Base-by-base conservation (phyloP, 1,140 invertebrate genomes). In the Armadillidium nasatum region DNA sequence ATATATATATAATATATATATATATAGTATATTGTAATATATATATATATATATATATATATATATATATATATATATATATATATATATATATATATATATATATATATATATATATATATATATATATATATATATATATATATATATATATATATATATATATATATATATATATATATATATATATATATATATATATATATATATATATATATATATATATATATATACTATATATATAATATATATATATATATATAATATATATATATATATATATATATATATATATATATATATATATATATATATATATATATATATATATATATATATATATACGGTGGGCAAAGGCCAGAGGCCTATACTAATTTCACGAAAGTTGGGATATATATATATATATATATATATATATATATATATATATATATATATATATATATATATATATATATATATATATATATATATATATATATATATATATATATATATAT, bases 271-370 rank as follows among this genome's bases (percentile, higher is more conserved):
- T n/a, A n/a, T 68, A 68, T 68, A 19, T 19, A 68, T 68, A 19
- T n/a, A 68, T 68, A 68, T 68, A 19, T n/a, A 68, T 68, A 68
- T 68, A 68, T 68, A n/a, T 68, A 68, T 68, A 21, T n/a, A 68
- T 21, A 21, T 68, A 68, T 68, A 21, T n/a, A 68, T 68, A 68
- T 68, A 21, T 21, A 2, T 68, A 68, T 68, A 68, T 68, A 68
- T 21, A 19, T 10, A 68, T 68, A 21, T n/a, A 68, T 21, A 68
- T 15, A 68, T 2, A 15, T 15, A n/a, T 3, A 33, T 33, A 33
- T 33, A 33, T 33, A 33, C n/a, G n/a, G n/a, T n/a, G n/a, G n/a
- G n/a, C n/a, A n/a, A n/a, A n/a, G n/a, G n/a, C n/a, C n/a, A n/a
- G n/a, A n/a, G n/a, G n/a, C n/a, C n/a, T n/a, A n/a, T n/a, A n/a